Conservation (phyloP, 2,113 vertebrate species). For the Peromyscus leucopus region DNA sequence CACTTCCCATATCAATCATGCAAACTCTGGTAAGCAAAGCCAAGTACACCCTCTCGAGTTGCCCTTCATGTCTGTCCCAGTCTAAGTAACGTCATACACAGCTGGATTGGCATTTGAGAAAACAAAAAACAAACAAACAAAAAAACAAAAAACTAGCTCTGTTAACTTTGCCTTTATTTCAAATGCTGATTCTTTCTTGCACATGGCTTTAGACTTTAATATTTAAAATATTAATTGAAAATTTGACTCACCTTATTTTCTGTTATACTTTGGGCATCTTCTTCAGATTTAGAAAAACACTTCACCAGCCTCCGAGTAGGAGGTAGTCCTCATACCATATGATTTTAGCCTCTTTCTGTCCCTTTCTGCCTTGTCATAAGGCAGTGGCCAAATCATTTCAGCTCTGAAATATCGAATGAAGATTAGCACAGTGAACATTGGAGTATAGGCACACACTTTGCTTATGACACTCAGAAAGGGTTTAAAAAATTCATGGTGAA, state of each 20-base stretch:
- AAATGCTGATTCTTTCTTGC: not conserved
- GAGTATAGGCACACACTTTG: not conserved
- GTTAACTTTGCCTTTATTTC: not conserved
- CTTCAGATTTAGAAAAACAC: not conserved
- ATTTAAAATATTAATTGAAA: not conserved
- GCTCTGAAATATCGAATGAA: not conserved
- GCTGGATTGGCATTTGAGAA: not conserved
- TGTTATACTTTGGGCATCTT: not conserved
- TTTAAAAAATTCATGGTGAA: not conserved
- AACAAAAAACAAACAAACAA: not conserved
- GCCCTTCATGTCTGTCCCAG: accelerated
- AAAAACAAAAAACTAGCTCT: not conserved
- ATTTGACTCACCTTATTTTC: not conserved
- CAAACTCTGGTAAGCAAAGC: not conserved
- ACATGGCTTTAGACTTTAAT: not conserved
- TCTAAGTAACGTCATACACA: not conserved
- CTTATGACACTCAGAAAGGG: not conserved
- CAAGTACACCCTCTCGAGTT: not conserved
- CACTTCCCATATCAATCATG: not conserved
- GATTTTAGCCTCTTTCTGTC: not conserved
- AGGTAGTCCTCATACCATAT: not conserved
- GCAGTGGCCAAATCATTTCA: not conserved
- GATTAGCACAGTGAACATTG: not conserved
- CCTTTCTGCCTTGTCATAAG: not conserved
- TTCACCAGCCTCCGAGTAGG: not conserved